Evolutionary conservation across 2,888 invertebrate species (phyloP).

Genomic region (Himalopsyche tibetana): DNA sequence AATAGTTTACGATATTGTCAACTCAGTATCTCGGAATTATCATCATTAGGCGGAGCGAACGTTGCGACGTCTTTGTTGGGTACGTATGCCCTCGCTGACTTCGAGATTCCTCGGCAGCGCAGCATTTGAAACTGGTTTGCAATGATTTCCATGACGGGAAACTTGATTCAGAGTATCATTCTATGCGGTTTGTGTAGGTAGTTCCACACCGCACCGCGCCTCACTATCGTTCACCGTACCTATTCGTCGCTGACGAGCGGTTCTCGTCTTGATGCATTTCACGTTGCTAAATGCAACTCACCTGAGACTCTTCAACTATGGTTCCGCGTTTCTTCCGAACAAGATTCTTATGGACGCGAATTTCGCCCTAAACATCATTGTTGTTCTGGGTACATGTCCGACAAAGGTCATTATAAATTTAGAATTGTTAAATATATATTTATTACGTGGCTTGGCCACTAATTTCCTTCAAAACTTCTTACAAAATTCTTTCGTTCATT

Average conservation of each 20-base stretch:
- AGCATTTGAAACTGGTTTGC: conserved; percentile 59
- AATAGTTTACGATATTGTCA: neutral
- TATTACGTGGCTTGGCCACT: no score
- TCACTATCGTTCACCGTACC: neutral
- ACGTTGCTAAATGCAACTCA: neutral
- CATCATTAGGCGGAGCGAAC: conserved; percentile 1
- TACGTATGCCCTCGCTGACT: neutral
- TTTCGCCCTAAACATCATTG: no score
- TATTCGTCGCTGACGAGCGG: conserved; percentile 27
- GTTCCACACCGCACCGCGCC: neutral
- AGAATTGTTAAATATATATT: no score
- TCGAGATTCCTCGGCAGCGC: conserved; percentile 8
- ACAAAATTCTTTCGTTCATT: no score
- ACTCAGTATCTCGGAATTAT: neutral
- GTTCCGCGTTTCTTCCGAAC: neutral
- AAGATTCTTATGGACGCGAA: no score
- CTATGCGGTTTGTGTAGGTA: conserved; percentile 38
- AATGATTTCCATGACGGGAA: conserved; percentile 57
- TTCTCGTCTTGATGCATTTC: conserved; percentile 1
- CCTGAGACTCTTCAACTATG: conserved; percentile 3
- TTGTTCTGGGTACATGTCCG: no score
- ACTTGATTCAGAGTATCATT: conserved; percentile 49
- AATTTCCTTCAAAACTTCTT: no score
- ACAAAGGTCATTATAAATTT: no score
- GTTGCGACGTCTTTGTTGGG: conserved; percentile 24